Percentiles rank a stretch among this genome's conserved stretches.
Conservation (phyloP, 2,113 vertebrate species). For the Rallus limicola region DNA sequence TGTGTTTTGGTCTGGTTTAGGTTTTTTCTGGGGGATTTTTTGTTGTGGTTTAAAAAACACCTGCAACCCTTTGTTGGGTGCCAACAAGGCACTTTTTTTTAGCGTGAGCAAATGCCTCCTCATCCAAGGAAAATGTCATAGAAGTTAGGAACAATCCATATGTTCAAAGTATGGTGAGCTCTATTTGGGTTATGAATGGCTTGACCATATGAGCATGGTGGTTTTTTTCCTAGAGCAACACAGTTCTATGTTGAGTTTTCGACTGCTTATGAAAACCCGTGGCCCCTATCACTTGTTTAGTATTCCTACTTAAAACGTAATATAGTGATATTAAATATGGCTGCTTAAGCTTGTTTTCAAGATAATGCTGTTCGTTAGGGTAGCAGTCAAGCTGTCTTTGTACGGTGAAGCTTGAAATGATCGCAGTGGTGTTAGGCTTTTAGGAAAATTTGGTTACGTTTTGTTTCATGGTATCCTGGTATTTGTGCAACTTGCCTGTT, state of each 20-base stretch:
- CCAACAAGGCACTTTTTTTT: background rate
- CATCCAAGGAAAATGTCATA: background rate
- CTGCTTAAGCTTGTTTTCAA: conserved; percentile 14
- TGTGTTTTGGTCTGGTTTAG: background rate
- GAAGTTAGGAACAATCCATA: background rate
- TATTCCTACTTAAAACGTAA: background rate
- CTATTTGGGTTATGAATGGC: background rate
- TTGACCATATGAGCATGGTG: background rate
- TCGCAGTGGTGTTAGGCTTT: background rate
- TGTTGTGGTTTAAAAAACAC: background rate
- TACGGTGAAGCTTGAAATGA: conserved; percentile 25
- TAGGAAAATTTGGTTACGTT: conserved; percentile 30
- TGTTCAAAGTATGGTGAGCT: background rate
- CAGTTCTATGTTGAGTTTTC: background rate
- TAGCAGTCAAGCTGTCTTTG: background rate
- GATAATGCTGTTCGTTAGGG: background rate
- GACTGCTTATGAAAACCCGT: background rate
- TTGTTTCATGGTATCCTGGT: conserved; percentile 7
- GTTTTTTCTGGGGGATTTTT: background rate
- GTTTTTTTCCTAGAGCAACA: background rate
- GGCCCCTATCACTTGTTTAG: background rate
- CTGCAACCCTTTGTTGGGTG: background rate
- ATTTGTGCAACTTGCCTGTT: conserved; percentile 29
- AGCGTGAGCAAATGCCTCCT: background rate
- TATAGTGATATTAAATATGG: background rate